phyloP scores from a whole-genome alignment of 2,113 vertebrate species.

The Anseranas semipalmata region DNA sequence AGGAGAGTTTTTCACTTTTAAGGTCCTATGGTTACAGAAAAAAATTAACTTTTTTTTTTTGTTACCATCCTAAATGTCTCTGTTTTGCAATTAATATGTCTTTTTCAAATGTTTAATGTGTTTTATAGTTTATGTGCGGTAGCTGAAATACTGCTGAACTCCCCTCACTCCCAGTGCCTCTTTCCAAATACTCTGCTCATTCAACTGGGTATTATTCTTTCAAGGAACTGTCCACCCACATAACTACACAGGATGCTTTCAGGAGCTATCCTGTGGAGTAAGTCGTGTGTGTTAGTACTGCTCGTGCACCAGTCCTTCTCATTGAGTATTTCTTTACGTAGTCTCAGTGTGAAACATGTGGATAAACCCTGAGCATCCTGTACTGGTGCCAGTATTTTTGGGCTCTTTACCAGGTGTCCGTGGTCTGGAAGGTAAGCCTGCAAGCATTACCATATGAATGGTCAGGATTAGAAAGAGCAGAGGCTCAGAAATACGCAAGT shows the following conservation, averaged over 20 bases:
- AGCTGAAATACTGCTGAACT: background rate
- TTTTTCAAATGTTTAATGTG: background rate
- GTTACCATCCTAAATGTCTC: background rate
- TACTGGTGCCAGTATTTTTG: background rate
- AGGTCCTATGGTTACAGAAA: background rate
- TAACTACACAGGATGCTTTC: background rate
- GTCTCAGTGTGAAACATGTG: background rate
- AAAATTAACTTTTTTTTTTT: background rate
- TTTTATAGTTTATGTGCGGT: background rate
- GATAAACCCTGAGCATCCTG: background rate
- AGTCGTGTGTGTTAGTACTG: background rate
- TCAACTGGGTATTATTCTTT: background rate
- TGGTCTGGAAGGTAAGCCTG: background rate
- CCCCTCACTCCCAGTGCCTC: background rate
- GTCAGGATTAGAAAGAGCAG: background rate
- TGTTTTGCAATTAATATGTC: background rate
- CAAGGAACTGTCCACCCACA: conserved; percentile 19
- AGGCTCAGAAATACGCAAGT: background rate
- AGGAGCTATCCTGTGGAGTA: background rate
- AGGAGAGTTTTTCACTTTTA: background rate
- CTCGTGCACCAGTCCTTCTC: background rate
- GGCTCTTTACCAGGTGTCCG: background rate
- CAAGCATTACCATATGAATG: background rate
- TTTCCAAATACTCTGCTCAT: background rate
- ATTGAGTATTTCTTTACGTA: background rate